Conservation (phyloP, 2,888 invertebrate species). For the Diplolepis rosae region DNA sequence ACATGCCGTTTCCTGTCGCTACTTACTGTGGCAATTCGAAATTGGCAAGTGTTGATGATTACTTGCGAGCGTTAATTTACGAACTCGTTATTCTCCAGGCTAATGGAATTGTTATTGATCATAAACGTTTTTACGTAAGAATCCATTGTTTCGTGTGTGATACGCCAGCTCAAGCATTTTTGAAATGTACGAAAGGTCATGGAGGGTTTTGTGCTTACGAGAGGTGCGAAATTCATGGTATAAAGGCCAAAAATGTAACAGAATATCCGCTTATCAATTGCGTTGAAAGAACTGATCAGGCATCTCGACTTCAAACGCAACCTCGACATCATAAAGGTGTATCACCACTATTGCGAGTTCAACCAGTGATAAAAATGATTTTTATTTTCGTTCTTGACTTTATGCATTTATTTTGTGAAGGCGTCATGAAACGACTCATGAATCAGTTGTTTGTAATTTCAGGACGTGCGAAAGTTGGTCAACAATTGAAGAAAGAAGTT, state of each 20-base stretch:
- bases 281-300: constrained; percentile 24
- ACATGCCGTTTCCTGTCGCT: constrained; percentile 43
- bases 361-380: not conserved
- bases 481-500: constrained; percentile 12
- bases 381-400: constrained; percentile 4
- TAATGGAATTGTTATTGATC: constrained; percentile 38
- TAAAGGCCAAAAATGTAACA: not conserved
- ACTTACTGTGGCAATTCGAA: constrained; percentile 46
- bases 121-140: constrained; percentile 3
- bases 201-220: constrained; percentile 34
- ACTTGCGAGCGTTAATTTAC: constrained; percentile 41
- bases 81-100: constrained; percentile 43
- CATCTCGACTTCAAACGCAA: constrained; percentile 22
- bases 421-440: constrained; percentile 27
- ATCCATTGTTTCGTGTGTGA: constrained; percentile 40
- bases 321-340: constrained; percentile 29
- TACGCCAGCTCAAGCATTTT: no score
- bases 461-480: no score
- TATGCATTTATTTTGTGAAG: not conserved
- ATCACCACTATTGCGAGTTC: constrained; percentile 16
- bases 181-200: constrained; percentile 37
- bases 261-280: constrained; percentile 6
- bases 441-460: constrained; percentile 38
- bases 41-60: constrained; percentile 37
- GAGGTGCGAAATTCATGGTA: constrained; percentile 24